Conservation (phyloP, 2,797 vertebrate genomes). For the Brachymystax lenok region DNA sequence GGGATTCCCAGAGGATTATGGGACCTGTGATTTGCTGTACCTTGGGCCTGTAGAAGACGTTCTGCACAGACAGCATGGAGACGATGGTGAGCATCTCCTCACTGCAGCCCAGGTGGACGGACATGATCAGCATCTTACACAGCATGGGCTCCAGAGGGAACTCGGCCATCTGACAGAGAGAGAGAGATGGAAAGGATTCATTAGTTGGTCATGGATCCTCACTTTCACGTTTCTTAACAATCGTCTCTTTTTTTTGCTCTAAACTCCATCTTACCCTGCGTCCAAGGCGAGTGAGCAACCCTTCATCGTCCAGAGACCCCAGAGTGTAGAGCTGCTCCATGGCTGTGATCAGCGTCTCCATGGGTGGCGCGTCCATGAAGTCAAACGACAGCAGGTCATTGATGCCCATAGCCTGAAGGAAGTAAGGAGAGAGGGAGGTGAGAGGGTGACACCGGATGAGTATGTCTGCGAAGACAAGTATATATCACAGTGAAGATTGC, state of each 20-base stretch:
- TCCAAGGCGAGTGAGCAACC: constrained; percentile 91
- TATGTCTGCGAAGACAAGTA: neutral
- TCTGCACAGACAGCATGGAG: constrained; percentile 98
- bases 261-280: constrained; percentile 81
- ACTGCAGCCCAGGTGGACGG: constrained; percentile 96
- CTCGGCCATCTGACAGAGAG: constrained; percentile 88
- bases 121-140: constrained; percentile 99
- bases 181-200: neutral
- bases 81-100: constrained; percentile 99
- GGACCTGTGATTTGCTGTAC: constrained; percentile 58
- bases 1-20: neutral
- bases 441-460: neutral
- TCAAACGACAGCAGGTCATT: constrained; percentile 98
- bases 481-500: neutral
- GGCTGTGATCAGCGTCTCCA: constrained; percentile 98
- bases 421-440: constrained; percentile 13
- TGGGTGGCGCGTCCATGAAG: constrained; percentile 98
- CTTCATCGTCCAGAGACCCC: constrained; percentile 95
- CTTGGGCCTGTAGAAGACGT: constrained; percentile 97
- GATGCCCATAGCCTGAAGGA: constrained; percentile 94
- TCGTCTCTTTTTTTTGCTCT: too few species aligned
- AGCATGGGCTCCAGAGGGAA: constrained; percentile 98
- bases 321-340: constrained; percentile 99
- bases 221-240: too few species aligned
- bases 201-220: neutral